These are phyloP conservation scores for Acromyrmex echinatior DNA, from an alignment of 1,140 invertebrate genomes.

Conservation along the genomic window DNA sequence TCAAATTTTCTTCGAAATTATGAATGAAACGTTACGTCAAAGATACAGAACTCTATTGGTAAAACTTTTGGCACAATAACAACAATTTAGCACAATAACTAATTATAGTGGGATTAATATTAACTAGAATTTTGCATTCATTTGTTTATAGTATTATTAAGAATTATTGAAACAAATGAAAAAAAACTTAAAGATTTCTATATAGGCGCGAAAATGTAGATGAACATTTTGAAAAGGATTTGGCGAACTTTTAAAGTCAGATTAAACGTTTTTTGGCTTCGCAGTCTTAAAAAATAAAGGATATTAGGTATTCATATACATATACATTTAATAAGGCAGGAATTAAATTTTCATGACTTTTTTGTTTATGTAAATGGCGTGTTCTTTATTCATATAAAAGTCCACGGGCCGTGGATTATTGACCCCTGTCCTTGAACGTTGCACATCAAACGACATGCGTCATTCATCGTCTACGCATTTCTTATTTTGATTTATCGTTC, in stretches of 20 bases:
- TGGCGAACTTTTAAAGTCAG: background rate
- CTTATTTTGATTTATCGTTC: background rate
- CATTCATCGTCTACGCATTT: slow-evolving; percentile 8
- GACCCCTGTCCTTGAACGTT: slow-evolving; percentile 2
- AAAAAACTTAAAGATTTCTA: background rate
- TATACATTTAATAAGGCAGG: background rate
- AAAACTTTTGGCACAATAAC: background rate
- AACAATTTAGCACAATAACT: no score
- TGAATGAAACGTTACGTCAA: background rate
- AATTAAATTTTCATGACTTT: background rate
- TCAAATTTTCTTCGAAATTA: background rate
- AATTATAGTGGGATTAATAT: no score
- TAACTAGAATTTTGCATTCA: no score
- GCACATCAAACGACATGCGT: background rate
- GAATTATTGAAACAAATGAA: no score
- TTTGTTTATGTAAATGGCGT: background rate
- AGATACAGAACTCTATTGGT: background rate
- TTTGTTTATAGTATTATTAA: no score
- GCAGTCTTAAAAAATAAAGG: background rate
- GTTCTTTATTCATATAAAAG: background rate
- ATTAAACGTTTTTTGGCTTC: background rate
- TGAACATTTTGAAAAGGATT: background rate
- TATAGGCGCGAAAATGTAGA: background rate
- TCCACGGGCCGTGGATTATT: background rate
- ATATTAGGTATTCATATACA: background rate